A percentile compares a stretch with the other conserved stretches of the same genome.
Conservation (phyloP, 2,113 vertebrate species). For the Anoura caudifer region DNA sequence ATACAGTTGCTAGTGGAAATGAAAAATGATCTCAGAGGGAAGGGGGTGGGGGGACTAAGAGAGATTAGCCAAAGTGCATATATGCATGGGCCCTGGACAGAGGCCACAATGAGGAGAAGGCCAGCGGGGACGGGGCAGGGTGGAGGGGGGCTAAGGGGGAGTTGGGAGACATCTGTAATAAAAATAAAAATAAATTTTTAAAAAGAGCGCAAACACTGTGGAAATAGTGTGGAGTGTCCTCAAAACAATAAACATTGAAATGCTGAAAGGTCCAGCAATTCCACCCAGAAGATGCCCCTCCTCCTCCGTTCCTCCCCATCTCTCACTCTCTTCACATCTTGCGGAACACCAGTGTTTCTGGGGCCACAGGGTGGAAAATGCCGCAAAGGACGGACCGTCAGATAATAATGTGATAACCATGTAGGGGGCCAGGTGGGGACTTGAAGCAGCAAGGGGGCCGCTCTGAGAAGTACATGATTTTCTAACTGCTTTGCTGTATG, state of each 20-base stretch:
- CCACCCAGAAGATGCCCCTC: neutral
- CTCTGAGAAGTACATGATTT: neutral
- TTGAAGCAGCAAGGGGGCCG: too few species aligned
- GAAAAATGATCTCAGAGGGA: too few species aligned
- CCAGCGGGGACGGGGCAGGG: neutral
- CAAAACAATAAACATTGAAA: too few species aligned
- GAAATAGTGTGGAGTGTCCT: neutral
- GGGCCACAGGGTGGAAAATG: neutral
- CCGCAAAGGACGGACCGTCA: too few species aligned
- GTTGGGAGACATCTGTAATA: neutral
- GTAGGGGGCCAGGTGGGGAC: too few species aligned
- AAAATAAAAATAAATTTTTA: too few species aligned
- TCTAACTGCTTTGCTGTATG: neutral
- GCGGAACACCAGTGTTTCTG: neutral
- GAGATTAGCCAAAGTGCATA: neutral
- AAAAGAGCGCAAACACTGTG: neutral
- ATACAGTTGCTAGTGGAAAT: neutral
- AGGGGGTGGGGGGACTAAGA: neutral
- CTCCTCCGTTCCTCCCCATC: neutral
- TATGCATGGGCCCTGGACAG: neutral
- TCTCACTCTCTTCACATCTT: neutral
- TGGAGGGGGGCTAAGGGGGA: fast-evolving
- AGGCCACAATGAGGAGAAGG: neutral
- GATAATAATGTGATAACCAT: neutral
- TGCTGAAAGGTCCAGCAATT: neutral